Percentiles rank a stretch among this genome's conserved stretches.
Conservation (phyloP, 1,140 invertebrate species). For the Himalopsyche phryganea region DNA sequence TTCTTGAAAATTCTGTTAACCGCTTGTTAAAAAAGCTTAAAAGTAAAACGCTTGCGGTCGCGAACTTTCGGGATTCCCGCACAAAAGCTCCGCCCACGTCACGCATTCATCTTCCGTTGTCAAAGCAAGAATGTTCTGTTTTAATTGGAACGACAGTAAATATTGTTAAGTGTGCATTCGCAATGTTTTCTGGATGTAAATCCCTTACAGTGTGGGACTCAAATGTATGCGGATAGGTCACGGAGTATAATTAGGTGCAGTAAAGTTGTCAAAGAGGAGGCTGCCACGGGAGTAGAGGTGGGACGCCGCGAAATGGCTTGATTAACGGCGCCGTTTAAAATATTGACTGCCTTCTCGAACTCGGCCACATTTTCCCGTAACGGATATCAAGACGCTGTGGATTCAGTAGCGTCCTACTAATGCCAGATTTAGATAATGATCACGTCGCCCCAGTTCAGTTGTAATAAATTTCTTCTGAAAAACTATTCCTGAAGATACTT, state of each 20-base stretch:
- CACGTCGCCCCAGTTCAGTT: too few species aligned
- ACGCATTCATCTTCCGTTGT: conserved; percentile 26
- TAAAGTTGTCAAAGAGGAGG: conserved; percentile 20
- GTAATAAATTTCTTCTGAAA: too few species aligned
- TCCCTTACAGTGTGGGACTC: conserved; percentile 15
- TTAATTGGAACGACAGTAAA: conserved; percentile 34
- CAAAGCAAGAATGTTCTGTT: conserved; percentile 26
- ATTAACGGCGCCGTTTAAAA: conserved; percentile 20
- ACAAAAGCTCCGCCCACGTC: background rate
- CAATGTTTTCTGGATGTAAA: conserved; percentile 26
- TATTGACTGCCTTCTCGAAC: conserved; percentile 16
- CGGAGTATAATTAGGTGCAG: conserved; percentile 32
- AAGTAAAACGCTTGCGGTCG: too few species aligned
- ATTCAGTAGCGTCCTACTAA: too few species aligned
- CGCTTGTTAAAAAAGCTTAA: too few species aligned
- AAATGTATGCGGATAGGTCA: conserved; percentile 21
- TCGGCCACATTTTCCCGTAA: background rate
- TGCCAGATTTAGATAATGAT: too few species aligned
- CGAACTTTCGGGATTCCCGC: too few species aligned
- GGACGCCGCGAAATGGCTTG: conserved; percentile 8
- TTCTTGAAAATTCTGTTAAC: too few species aligned
- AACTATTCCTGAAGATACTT: too few species aligned
- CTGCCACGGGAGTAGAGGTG: background rate
- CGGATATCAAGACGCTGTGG: conserved; percentile 5
- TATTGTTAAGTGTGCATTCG: conserved; percentile 33